phyloP scores from a whole-genome alignment of 2,888 invertebrate genomes.

The Campoplex capitator region DNA sequence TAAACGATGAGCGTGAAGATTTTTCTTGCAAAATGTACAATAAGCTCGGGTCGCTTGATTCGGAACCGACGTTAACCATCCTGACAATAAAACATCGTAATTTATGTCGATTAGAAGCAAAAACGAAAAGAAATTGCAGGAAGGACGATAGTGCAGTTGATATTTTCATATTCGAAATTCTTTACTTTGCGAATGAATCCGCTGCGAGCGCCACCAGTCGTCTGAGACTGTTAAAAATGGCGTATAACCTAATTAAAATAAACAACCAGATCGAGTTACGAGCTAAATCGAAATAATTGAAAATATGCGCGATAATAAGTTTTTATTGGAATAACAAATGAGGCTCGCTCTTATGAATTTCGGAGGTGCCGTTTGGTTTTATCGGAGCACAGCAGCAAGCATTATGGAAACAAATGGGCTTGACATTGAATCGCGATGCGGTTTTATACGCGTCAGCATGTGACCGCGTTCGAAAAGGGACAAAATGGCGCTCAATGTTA shows the following conservation, averaged over 20 bases:
- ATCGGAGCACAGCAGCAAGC: neutral
- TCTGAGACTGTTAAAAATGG: conserved; percentile 16
- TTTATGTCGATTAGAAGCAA: neutral
- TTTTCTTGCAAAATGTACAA: conserved; percentile 87
- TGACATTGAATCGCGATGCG: neutral
- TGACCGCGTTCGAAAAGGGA: neutral
- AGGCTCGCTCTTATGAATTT: neutral
- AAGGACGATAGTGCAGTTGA: neutral
- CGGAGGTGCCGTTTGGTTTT: neutral
- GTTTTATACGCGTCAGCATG: neutral
- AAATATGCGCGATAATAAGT: neutral
- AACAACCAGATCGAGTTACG: conserved; percentile 1
- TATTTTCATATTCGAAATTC: neutral
- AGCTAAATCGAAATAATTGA: neutral
- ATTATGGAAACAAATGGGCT: neutral
- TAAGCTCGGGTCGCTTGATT: conserved; percentile 86
- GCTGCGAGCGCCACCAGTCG: neutral
- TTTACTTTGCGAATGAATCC: neutral
- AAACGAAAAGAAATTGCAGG: neutral
- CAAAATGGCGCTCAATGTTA: conserved; percentile 12
- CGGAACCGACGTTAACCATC: conserved; percentile 86
- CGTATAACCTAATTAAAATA: conserved; percentile 1
- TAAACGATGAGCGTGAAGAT: conserved; percentile 87
- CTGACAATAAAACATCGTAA: conserved; percentile 77
- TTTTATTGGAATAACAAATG: neutral